phyloP scores from a whole-genome alignment of 53 echinoderm and acorn worm genomes.

The Pentamera pediparva region DNA sequence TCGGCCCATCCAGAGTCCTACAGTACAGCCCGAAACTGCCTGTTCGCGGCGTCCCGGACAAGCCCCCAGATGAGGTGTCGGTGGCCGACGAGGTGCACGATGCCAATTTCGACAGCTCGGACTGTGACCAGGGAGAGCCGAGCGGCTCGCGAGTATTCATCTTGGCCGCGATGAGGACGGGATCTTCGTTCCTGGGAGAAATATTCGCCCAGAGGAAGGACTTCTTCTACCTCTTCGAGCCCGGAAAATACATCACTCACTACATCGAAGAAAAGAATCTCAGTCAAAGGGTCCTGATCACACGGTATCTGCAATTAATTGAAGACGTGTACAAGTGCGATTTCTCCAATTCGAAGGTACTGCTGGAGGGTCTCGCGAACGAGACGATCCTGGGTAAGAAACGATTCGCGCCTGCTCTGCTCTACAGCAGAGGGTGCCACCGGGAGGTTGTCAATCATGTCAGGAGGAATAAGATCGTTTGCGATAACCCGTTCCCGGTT shows the following conservation, averaged over 20 bases:
- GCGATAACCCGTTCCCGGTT: slow-evolving; percentile 32
- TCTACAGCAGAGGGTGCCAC: slow-evolving; percentile 34
- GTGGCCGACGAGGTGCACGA: background rate
- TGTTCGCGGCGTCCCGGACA: background rate
- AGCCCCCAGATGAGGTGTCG: background rate
- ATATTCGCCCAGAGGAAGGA: slow-evolving; percentile 58
- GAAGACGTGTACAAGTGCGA: slow-evolving; percentile 53
- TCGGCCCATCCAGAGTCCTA: slow-evolving; percentile 4
- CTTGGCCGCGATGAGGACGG: slow-evolving; percentile 79
- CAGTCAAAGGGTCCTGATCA: slow-evolving; percentile 32
- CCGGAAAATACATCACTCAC: slow-evolving; percentile 53
- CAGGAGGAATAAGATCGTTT: slow-evolving; percentile 2
- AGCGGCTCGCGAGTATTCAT: slow-evolving; percentile 35
- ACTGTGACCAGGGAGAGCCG: background rate
- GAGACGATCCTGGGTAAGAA: slow-evolving; percentile 20
- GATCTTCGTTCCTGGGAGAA: slow-evolving; percentile 84
- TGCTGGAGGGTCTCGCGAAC: slow-evolving; percentile 36
- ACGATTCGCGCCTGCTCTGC: slow-evolving; percentile 38
- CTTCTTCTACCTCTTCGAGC: slow-evolving; percentile 91
- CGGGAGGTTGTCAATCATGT: background rate
- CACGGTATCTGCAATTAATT: slow-evolving; percentile 56
- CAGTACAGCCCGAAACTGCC: background rate
- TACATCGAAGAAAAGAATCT: slow-evolving; percentile 37
- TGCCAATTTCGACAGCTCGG: slow-evolving; percentile 11
- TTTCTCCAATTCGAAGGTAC: slow-evolving; percentile 47